phyloP scores from a whole-genome alignment of 1,140 invertebrate species.

The Mya arenaria region DNA sequence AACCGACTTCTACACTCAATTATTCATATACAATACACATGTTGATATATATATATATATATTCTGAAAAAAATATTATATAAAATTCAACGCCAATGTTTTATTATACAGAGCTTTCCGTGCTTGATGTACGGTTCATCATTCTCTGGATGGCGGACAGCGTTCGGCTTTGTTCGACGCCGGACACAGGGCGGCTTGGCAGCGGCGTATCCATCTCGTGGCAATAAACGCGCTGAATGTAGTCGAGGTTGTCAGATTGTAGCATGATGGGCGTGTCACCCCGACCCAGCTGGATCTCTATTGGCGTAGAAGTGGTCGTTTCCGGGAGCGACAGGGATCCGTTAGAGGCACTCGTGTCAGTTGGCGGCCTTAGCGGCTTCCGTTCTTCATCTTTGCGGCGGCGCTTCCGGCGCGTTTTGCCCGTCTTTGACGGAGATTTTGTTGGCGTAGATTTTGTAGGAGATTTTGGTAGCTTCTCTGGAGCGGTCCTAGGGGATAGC shows the following conservation, averaged over 20 bases:
- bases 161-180: background rate
- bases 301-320: conserved; percentile 28
- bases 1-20: too few species aligned
- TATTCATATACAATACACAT: too few species aligned
- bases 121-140: background rate
- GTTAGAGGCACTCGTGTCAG: background rate
- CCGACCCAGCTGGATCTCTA: conserved; percentile 18
- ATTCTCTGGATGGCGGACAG: background rate
- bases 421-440: too few species aligned
- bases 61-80: too few species aligned
- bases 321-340: background rate
- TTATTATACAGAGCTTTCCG: background rate
- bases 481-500: background rate
- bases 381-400: conserved; percentile 3
- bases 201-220: conserved; percentile 13
- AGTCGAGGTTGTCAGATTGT: conserved; percentile 7
- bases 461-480: too few species aligned
- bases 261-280: conserved; percentile 8
- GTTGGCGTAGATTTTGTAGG: too few species aligned
- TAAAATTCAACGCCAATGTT: too few species aligned
- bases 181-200: conserved; percentile 2
- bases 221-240: conserved; percentile 36
- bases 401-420: background rate
- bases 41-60: too few species aligned
- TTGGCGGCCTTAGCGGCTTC: background rate